Evolutionary conservation across 2,888 invertebrate species (phyloP).

Genomic region (Eupithecia exiguata): DNA sequence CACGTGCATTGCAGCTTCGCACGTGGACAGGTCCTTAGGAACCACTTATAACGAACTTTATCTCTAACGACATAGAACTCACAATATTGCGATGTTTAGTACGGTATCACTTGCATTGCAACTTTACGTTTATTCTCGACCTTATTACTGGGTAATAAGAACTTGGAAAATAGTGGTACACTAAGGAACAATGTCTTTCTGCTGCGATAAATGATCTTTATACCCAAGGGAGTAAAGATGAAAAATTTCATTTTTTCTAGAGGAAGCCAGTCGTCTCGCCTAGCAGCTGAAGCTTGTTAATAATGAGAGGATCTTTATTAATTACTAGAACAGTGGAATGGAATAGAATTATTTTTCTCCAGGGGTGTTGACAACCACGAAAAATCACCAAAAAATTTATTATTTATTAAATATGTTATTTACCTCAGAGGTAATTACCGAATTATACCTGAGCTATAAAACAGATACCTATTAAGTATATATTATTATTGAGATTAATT

Average conservation of each 20-base stretch:
- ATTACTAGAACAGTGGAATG: slow-evolving; percentile 30
- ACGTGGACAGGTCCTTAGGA: slow-evolving; percentile 35
- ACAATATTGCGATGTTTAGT: neutral
- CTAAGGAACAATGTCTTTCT: neutral
- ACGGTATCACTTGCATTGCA: neutral
- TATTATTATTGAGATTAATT: no score
- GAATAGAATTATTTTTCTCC: slow-evolving; percentile 12
- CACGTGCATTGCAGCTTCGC: slow-evolving; percentile 43
- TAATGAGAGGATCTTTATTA: slow-evolving; percentile 39
- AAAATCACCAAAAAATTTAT: no score
- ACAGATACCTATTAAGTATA: no score
- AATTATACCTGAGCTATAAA: no score
- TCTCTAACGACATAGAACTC: neutral
- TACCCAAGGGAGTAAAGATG: slow-evolving; percentile 22
- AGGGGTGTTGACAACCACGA: no score
- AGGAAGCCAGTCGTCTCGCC: slow-evolving; percentile 51
- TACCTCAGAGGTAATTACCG: no score
- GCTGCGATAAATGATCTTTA: slow-evolving; percentile 27
- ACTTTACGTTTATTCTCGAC: slow-evolving; percentile 12
- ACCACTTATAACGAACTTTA: slow-evolving; percentile 3
- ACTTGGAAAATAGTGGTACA: slow-evolving; percentile 19
- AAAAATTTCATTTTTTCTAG: slow-evolving; percentile 19
- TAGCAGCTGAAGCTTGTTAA: slow-evolving; percentile 24
- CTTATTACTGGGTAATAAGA: slow-evolving; percentile 16
- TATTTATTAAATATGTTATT: no score